Conservation (phyloP, 1,140 invertebrate genomes). For the Hirudo medicinalis region DNA sequence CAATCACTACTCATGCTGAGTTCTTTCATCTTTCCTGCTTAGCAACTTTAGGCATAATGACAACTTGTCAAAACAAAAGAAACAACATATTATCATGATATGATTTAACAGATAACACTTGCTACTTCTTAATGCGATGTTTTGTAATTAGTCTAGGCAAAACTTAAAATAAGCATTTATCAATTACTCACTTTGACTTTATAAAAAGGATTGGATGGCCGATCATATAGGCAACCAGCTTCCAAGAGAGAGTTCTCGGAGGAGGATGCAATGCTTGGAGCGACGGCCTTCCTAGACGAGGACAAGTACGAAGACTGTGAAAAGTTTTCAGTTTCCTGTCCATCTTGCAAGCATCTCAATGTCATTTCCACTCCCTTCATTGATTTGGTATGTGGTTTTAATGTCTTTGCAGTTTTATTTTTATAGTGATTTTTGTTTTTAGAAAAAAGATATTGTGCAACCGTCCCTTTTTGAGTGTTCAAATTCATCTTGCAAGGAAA, state of each 20-base stretch:
- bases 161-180: neutral
- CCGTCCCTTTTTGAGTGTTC: neutral
- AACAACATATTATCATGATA: too few relatives aligned
- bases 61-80: too few relatives aligned
- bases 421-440: neutral
- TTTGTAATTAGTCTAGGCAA: neutral
- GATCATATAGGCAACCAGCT: slow-evolving; percentile 15
- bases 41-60: too few relatives aligned
- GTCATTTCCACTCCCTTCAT: slow-evolving; percentile 32
- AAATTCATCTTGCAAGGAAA: neutral
- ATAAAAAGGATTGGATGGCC: slow-evolving; percentile 38
- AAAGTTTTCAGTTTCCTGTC: slow-evolving; percentile 38
- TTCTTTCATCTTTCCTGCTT: too few relatives aligned
- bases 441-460: slow-evolving; percentile 3
- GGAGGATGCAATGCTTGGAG: slow-evolving; percentile 44
- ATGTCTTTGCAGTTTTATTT: neutral
- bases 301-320: slow-evolving; percentile 65
- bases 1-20: too few relatives aligned
- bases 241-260: slow-evolving; percentile 42
- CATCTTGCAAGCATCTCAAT: slow-evolving; percentile 40
- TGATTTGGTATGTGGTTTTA: slow-evolving; percentile 3
- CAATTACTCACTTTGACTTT: slow-evolving; percentile 41
- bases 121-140: slow-evolving; percentile 4
- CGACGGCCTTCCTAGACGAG: slow-evolving; percentile 47
- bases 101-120: too few relatives aligned